Base-by-base conservation (phyloP, 2,113 vertebrate species). In the Thamnaconus septentrionalis region DNA sequence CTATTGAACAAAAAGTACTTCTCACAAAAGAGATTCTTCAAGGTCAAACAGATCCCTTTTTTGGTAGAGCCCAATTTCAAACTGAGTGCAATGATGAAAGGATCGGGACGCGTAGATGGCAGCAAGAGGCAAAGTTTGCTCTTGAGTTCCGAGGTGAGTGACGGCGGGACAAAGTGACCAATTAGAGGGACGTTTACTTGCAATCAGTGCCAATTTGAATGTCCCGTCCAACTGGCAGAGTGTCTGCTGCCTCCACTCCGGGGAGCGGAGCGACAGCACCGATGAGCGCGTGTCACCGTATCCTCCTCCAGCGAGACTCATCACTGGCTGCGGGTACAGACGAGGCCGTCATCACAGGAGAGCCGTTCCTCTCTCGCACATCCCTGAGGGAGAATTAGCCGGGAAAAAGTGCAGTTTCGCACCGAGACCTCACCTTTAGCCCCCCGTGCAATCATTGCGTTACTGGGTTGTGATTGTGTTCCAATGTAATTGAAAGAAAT, bases 331-430 rank as follows among this genome's bases (percentile, higher is more conserved):
- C 53, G 12, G 63, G 49, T 60, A n/a, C 55, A 8, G 40, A 9
- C 10, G 53, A 52, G 60, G 66, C 71, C 59, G 46, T 58, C 54
- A 69, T 54, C 58, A 63, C 18, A 31, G 18, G 18, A 31, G 18
- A 31, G 18, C 18, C 18, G 18, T 2, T 31, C 18, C 18, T 31
- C 59, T 8, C 9, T 42, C 77, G 73, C 52, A 61, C 68, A 60
- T 76, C 62, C 70, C 72, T 18, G 49, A 56, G 40, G 66, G 51
- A 53, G 64, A 75, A 73, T 73, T 54, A 65, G 56, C 61, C 55
- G 4, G 6, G 41, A 31, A 50, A 0, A 56, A 74, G 68, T 56
- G 59, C 39, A 53, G 47, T 86, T 74, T 82, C 72, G 73, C 63
- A 58, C 56, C 0, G 42, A 64, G 4, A 56, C 39, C 45, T 63